Base-by-base conservation (phyloP, 1,140 invertebrate species). In the Drosophila lacertosa region DNA sequence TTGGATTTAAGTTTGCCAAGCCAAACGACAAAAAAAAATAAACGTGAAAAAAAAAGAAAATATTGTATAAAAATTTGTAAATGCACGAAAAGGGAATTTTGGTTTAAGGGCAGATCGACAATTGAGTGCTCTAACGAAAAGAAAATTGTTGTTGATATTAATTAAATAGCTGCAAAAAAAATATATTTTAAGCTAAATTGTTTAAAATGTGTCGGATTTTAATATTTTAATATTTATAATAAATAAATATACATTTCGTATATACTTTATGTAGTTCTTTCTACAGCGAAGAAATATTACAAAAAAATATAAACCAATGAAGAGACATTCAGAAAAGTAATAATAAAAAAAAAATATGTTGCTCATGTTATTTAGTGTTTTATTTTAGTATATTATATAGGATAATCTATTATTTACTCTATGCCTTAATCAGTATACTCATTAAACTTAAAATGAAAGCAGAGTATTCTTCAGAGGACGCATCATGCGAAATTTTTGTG, bases 1-100 rank as follows among this genome's bases (percentile, higher is more conserved):
- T 77, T 45, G 80, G 80, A 84, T 77, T 84, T 80, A 86, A 84
- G 77, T 86, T 83, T 83, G 67, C 77, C 74, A 77, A 83, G 81
- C 54, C 54, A 39, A 47, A 24, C 24, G 45, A 59, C 51, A 48
- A 37, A 45, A 32, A 45, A 42, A 20, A 35, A 18, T 64, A 33
- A 47, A 20, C 15, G 62, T 13, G 18, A 37, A 7, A 20, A 13
- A 35, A 29, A 32, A 10, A 53, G 22, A 10, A 53, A 13, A 35
- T 26, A 18, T 16, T 9, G 15, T 33, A 11, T 29, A 26, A 26
- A 58, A 48, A 45, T 29, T 44, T 45, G 15, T 42, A 29, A 44
- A 29, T 62, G 32, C 29, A 29, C 15, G 39, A 15, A 15, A 53
- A 37, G 20, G 11, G 24, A 35, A 51, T 37, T 45, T 35, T n/a